Base-by-base conservation (phyloP, 1,140 invertebrate genomes). In the Armadillidium nasatum region DNA sequence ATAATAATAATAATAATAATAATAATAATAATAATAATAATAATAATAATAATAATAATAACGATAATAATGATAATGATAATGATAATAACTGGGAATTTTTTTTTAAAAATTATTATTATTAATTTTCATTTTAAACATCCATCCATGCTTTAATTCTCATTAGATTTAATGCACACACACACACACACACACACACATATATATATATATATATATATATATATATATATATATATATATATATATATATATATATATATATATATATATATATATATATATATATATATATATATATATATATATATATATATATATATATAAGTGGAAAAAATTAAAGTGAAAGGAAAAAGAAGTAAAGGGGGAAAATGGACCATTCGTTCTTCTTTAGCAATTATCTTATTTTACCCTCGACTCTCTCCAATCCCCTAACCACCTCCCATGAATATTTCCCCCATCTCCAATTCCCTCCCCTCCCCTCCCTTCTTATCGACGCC, bases 181-280 rank as follows among this genome's bases (percentile, higher is more conserved):
- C n/a, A n/a, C n/a, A n/a, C n/a, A n/a, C n/a, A n/a, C n/a, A n/a
- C n/a, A 33, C 6, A 33, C 6, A 33, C 6, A 33, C 6, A 33
- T 33, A 33, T 33, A 33, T 33, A 33, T 33, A 33, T 33, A 33
- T 33, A 33, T 33, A 33, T 33, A 33, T 33, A 33, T 33, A 33
- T 33, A 33, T 33, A 33, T 33, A 33, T 33, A 33, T 33, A 33
- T 33, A 33, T 60, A 19, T 60, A 19, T 60, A 19, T 60, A 19
- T 60, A 19, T 60, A 60, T 60, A 60, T 60, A 60, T 60, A 60
- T 60, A 60, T 60, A 60, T 60, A 60, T 60, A 60, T 60, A 60
- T 60, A 60, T 60, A 60, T 60, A 60, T 60, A 60, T 60, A 60
- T 60, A 60, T 60, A 60, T 60, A 60, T 60, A 60, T 60, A 60